Base-by-base conservation (phyloP, 1,140 invertebrate genomes). In the Diorhabda carinulata region DNA sequence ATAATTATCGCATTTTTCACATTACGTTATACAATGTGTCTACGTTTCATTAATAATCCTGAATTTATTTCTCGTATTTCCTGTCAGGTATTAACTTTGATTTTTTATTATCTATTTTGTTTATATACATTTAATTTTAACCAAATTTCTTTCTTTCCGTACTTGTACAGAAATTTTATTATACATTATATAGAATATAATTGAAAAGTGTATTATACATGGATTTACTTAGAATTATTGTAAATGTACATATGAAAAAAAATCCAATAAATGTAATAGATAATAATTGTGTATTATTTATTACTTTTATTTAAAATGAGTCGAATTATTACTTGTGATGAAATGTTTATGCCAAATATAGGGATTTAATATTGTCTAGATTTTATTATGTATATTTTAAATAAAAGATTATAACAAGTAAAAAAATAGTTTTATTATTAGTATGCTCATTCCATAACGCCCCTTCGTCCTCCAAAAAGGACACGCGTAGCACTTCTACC, bases 351-450 rank as follows among this genome's bases (percentile, higher is more conserved):
- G 74, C 77, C 74, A 78, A 79, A 74, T 78, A 79, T 77, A 78
- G 76, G 47, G 72, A 73, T 77, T 76, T 71, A 77, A 74, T 77
- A 79, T 76, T 79, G 72, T 67, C 72, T 80, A 79, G 77, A 79
- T 79, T 79, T 79, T 80, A 79, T 79, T 79, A 79, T 79, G 78
- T 79, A 79, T 79, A 80, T 80, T 80, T 80, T 78, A 79, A 80
- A 79, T 80, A 80, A 80, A 79, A 69, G 72, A 76, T 8, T 52
- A 52, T 52, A 52, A 52, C n/a, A 4, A 52, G 47, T 52, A 52
- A 52, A 4, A 4, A 8, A 52, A 52, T 52, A 25, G 25, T 25
- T 25, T 25, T 25, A 25, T 25, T 25, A 25, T 25, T 25, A 25
- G 25, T 25, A 25, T 25, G 25, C 25, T 25, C 25, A 25, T 25